phyloP scores from a whole-genome alignment of 2,797 vertebrate species.

The Lacerta bilineata region DNA sequence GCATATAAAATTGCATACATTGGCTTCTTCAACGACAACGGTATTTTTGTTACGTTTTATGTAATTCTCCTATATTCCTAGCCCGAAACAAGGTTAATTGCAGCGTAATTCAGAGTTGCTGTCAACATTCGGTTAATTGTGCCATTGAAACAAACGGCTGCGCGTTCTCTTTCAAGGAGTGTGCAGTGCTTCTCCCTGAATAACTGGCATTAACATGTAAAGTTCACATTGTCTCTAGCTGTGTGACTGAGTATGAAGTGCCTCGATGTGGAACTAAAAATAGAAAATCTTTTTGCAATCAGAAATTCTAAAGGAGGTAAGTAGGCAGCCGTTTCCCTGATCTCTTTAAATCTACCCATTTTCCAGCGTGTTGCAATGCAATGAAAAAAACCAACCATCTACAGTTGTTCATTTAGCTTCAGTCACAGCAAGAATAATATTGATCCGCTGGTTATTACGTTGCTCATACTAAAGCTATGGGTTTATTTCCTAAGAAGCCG shows the following conservation, averaged over 20 bases:
- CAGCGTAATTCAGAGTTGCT: slow-evolving; percentile 26
- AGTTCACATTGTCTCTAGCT: slow-evolving; percentile 1
- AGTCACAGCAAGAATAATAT: slow-evolving; percentile 10
- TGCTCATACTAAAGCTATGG: neutral
- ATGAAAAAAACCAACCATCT: neutral
- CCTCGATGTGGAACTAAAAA: slow-evolving; percentile 39
- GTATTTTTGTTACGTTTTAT: slow-evolving; percentile 27
- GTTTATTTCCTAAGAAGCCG: slow-evolving; percentile 29
- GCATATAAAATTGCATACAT: neutral
- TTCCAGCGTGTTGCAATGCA: neutral
- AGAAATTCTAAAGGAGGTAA: neutral
- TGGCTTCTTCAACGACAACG: slow-evolving; percentile 27
- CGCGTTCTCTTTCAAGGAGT: slow-evolving; percentile 13
- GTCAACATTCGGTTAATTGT: slow-evolving; percentile 2
- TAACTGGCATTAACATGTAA: slow-evolving; percentile 20
- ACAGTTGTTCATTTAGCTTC: slow-evolving; percentile 23
- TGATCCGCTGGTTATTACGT: neutral
- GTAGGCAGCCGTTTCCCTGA: slow-evolving; percentile 11
- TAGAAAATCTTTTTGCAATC: slow-evolving; percentile 36
- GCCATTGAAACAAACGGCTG: slow-evolving; percentile 3
- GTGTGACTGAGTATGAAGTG: slow-evolving; percentile 35
- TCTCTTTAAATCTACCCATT: slow-evolving; percentile 9
- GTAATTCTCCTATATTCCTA: slow-evolving; percentile 17
- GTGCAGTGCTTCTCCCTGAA: slow-evolving; percentile 14
- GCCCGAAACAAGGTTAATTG: slow-evolving; percentile 21